These are phyloP conservation scores for Orthochromis indermauri DNA, from an alignment of 2,113 vertebrate genomes.

Conservation along the genomic window DNA sequence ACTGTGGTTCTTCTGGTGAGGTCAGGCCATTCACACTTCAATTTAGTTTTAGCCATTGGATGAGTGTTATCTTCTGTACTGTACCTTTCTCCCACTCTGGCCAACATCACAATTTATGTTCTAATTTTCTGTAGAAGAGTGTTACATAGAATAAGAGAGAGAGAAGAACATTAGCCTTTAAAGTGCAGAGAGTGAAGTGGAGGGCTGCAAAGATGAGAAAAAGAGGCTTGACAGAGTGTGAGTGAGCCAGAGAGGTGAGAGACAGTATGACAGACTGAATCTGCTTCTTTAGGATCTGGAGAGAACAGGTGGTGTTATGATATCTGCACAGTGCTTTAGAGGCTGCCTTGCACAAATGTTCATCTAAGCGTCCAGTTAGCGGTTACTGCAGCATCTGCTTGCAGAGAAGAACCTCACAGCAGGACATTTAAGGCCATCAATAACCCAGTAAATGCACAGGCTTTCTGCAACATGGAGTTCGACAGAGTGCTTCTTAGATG, in stretches of 20 bases:
- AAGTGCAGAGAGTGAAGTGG: not conserved
- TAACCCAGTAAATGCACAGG: slow-evolving; percentile 35
- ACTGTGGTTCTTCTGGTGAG: not conserved
- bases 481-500: not conserved
- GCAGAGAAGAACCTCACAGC: slow-evolving; percentile 38
- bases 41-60: not conserved
- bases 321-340: slow-evolving; percentile 44
- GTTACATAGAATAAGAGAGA: not conserved
- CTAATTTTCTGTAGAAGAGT: not conserved
- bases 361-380: slow-evolving; percentile 57
- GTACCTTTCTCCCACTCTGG: not conserved
- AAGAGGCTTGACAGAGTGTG: not conserved
- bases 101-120: not conserved
- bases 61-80: not conserved
- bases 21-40: not conserved
- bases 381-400: slow-evolving; percentile 55
- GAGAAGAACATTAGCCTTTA: not conserved
- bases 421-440: slow-evolving; percentile 35
- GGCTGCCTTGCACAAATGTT: slow-evolving; percentile 54
- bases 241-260: slow-evolving; percentile 3
- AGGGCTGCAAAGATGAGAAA: not conserved
- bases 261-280: not conserved
- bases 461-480: not conserved
- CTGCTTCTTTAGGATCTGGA: slow-evolving; percentile 35
- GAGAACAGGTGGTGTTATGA: slow-evolving; percentile 65